A percentile compares a stretch with the other conserved stretches of the same genome.
Evolutionary conservation across 2,888 invertebrate genomes (phyloP).

Genomic region (Drosophila recens): DNA sequence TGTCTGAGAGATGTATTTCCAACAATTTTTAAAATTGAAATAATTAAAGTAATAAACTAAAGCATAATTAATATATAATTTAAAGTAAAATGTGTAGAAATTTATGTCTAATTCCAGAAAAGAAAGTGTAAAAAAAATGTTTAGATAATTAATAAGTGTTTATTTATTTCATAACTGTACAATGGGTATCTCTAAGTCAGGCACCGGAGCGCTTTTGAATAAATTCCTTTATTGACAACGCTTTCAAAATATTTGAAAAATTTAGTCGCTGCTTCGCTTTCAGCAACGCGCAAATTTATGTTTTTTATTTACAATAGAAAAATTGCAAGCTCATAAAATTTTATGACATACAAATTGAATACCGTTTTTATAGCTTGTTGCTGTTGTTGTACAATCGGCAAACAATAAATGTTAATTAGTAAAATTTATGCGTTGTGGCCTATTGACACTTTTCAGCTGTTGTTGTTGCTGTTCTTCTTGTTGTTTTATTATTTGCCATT

Average conservation of each 20-base stretch:
- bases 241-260: constrained; percentile 8
- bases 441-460: constrained; percentile 63
- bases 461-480: constrained; percentile 15
- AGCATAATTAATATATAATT: no score
- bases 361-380: constrained; percentile 43
- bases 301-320: constrained; percentile 34
- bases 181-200: neutral
- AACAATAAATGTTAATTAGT: constrained; percentile 79
- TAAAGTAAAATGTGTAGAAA: no score
- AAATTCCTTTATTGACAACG: neutral
- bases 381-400: constrained; percentile 56
- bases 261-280: neutral
- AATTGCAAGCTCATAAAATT: constrained; percentile 58
- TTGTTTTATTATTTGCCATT: constrained; percentile 43
- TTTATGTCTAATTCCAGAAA: no score
- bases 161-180: neutral
- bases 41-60: no score
- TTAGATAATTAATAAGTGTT: no score
- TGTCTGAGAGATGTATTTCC: neutral
- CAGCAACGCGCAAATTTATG: neutral
- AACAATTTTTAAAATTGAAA: no score
- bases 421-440: constrained; percentile 70
- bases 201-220: neutral
- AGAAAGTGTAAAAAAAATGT: no score
- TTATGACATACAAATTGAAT: constrained; percentile 69